These are phyloP conservation scores for Lycaena phlaeas DNA, from an alignment of 2,888 invertebrate genomes.

Conservation along the genomic window DNA sequence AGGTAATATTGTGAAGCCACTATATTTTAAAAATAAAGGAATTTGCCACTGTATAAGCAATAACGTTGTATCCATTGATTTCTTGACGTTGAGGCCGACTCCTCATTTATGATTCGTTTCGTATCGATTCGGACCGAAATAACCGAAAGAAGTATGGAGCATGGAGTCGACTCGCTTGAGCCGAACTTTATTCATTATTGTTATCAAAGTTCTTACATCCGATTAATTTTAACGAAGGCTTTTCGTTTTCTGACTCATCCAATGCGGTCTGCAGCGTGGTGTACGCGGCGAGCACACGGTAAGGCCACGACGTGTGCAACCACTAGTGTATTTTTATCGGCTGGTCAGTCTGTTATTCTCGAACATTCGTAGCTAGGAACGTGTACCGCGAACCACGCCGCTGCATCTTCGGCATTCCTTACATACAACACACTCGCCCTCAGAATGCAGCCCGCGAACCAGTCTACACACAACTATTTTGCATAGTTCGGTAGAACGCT, in stretches of 20 bases:
- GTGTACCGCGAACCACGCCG: constrained; percentile 33
- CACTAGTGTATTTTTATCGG: background rate
- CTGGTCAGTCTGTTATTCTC: background rate
- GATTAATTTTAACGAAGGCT: constrained; percentile 40
- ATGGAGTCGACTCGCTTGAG: constrained; percentile 62
- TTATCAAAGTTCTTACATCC: constrained; percentile 24
- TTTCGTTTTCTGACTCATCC: constrained; percentile 68
- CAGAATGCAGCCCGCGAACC: constrained; percentile 59
- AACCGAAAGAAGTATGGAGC: constrained; percentile 67
- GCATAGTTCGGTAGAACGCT: constrained; percentile 42
- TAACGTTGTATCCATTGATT: constrained; percentile 65
- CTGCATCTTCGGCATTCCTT: constrained; percentile 51
- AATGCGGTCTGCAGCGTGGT: constrained; percentile 57
- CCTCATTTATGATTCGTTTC: constrained; percentile 50
- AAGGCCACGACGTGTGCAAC: constrained; percentile 31
- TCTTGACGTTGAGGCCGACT: constrained; percentile 50
- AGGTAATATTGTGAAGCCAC: constrained; percentile 71
- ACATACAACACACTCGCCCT: constrained; percentile 57
- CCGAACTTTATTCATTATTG: constrained; percentile 33
- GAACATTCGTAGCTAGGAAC: constrained; percentile 25
- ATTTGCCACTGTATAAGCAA: constrained; percentile 71
- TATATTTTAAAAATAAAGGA: constrained; percentile 72
- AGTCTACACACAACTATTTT: constrained; percentile 49
- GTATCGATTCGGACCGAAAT: constrained; percentile 64
- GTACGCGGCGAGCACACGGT: constrained; percentile 47